Evolutionary conservation across 2,113 vertebrate genomes (phyloP).

Genomic region (Syrrhaptes paradoxus): DNA sequence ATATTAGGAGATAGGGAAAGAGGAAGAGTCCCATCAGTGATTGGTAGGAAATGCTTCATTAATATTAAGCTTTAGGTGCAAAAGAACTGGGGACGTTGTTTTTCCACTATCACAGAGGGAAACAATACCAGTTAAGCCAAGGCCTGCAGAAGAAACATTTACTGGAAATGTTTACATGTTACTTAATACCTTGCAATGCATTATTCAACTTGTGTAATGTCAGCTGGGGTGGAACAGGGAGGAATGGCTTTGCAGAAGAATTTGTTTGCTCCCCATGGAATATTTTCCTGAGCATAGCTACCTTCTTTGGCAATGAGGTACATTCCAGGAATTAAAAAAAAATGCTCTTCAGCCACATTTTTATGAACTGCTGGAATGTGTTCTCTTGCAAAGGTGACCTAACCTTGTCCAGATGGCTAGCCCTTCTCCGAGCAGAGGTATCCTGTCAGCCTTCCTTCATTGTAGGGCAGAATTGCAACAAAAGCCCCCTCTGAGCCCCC

Average conservation of each 20-base stretch:
- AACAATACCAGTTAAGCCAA: constrained; percentile 24
- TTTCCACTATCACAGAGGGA: not conserved
- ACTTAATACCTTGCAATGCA: constrained; percentile 58
- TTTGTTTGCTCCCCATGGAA: constrained; percentile 31
- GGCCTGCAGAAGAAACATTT: constrained; percentile 18
- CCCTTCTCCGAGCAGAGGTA: not conserved
- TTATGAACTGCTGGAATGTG: constrained; percentile 1
- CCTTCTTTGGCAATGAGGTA: constrained; percentile 26
- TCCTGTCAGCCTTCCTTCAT: not conserved
- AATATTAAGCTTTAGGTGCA: not conserved
- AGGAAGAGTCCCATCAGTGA: not conserved
- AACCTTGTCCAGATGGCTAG: not conserved
- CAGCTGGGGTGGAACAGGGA: constrained; percentile 31
- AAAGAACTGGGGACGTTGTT: not conserved
- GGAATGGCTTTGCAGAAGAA: constrained; percentile 28
- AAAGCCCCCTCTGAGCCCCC: not conserved
- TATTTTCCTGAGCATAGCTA: constrained; percentile 12
- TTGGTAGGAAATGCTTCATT: not conserved
- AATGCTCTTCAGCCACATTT: not conserved
- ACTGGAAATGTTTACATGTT: constrained; percentile 60
- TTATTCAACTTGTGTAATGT: constrained; percentile 59
- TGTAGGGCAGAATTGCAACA: not conserved
- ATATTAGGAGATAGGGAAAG: not conserved
- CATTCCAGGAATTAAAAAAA: constrained; percentile 19
- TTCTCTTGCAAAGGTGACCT: not conserved